Evolutionary conservation across 2,113 vertebrate genomes (phyloP).

Genomic region (Hassar affinis): DNA sequence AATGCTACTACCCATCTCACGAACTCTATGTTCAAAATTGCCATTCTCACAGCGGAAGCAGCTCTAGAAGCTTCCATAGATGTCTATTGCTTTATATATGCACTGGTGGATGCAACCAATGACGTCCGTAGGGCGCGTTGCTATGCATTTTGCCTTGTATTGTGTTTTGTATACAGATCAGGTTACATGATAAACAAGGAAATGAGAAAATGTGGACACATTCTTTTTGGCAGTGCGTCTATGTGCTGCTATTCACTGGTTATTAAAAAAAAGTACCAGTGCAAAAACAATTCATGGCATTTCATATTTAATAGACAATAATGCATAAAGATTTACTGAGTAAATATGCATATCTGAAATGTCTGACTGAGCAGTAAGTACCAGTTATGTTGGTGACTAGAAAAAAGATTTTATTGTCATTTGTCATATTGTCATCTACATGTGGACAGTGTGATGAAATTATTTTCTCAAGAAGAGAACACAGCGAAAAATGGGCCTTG

Average conservation of each 20-base stretch:
- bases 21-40: no score
- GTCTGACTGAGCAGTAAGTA: neutral
- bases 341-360: neutral
- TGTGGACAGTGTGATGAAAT: neutral
- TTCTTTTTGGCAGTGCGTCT: neutral
- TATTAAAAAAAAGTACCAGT: neutral
- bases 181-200: neutral
- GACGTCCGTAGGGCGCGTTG: no score
- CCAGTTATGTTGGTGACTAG: neutral
- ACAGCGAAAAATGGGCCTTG: neutral
- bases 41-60: no score
- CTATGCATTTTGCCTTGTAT: no score
- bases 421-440: no score
- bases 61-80: no score
- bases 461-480: neutral
- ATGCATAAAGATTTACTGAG: neutral
- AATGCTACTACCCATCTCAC: no score
- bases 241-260: constrained; percentile 23
- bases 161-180: neutral
- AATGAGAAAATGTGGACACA: neutral
- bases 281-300: neutral
- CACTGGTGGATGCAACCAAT: no score
- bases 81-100: no score
- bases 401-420: neutral
- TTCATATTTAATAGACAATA: neutral